Conservation (phyloP, 1,140 invertebrate species). For the Agrilus planipennis region DNA sequence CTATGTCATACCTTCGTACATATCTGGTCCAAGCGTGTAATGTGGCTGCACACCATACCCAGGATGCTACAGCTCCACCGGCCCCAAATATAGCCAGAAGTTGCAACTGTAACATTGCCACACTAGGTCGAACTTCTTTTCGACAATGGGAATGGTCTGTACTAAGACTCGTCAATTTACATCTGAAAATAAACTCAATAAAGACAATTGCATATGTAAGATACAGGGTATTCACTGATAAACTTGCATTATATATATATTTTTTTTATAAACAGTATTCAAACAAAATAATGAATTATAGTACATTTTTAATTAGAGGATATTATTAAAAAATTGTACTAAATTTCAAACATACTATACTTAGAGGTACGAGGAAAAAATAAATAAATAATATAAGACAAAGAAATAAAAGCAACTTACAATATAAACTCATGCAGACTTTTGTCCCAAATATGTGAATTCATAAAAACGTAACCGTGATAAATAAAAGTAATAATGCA, state of each 20-base stretch:
- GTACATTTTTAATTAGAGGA: no score
- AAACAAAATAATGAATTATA: conserved; percentile 1
- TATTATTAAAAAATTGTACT: no score
- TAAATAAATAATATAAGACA: no score
- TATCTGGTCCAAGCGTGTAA: conserved; percentile 73
- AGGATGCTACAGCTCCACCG: conserved; percentile 81
- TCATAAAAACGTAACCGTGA: conserved; percentile 67
- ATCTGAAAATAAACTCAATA: conserved; percentile 35
- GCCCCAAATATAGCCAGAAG: conserved; percentile 69
- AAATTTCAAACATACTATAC: no score
- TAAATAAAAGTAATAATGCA: conserved; percentile 68
- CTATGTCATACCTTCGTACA: conserved; percentile 56
- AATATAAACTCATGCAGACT: conserved; percentile 67
- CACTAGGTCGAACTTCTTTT: conserved; percentile 58
- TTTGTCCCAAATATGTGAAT: conserved; percentile 57
- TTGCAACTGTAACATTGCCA: conserved; percentile 70
- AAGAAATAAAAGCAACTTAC: no score
- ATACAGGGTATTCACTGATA: no score
- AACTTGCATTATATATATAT: no score
- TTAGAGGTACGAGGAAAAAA: no score
- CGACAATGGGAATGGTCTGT: conserved; percentile 43
- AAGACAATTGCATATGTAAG: no score
- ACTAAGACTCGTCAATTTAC: conserved; percentile 44
- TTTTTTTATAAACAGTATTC: no score
- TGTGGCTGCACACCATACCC: conserved; percentile 81